phyloP scores from a whole-genome alignment of 2,888 invertebrate species.

The Apotomis betuletana region DNA sequence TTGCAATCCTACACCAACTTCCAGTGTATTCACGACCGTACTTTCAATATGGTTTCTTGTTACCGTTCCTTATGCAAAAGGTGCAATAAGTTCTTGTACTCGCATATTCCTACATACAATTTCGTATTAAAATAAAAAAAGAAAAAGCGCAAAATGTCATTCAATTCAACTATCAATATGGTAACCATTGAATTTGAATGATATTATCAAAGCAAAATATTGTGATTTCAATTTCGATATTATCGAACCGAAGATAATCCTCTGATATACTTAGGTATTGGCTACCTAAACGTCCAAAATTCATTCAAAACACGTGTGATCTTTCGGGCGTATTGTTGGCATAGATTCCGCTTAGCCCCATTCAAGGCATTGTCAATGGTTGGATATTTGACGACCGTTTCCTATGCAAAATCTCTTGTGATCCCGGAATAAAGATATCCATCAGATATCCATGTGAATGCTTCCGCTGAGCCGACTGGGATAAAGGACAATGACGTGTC shows the following conservation, averaged over 20 bases:
- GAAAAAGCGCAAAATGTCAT: conserved; percentile 13
- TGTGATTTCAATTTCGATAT: conserved; percentile 46
- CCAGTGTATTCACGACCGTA: conserved; percentile 54
- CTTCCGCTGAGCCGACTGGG: conserved; percentile 69
- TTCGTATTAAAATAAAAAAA: conserved; percentile 7
- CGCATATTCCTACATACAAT: not conserved
- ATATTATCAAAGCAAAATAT: conserved; percentile 40
- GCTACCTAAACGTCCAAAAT: conserved; percentile 62
- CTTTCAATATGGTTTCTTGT: conserved; percentile 15
- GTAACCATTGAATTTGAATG: not conserved
- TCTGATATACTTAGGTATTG: conserved; percentile 57
- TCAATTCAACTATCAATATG: conserved; percentile 1
- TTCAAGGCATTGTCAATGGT: conserved; percentile 64
- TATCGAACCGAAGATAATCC: conserved; percentile 63
- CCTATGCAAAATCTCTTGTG: conserved; percentile 80
- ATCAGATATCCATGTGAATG: conserved; percentile 70
- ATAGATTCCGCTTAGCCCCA: conserved; percentile 60
- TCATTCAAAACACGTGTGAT: conserved; percentile 77
- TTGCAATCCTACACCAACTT: conserved; percentile 78
- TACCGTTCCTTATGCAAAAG: conserved; percentile 20
- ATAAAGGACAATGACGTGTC: conserved; percentile 59
- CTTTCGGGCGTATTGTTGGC: conserved; percentile 64
- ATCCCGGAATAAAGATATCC: conserved; percentile 79
- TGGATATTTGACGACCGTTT: conserved; percentile 75
- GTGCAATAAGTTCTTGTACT: conserved; percentile 5